Base-by-base conservation (phyloP, 1,140 invertebrate genomes). In the Drosophila lowei region DNA sequence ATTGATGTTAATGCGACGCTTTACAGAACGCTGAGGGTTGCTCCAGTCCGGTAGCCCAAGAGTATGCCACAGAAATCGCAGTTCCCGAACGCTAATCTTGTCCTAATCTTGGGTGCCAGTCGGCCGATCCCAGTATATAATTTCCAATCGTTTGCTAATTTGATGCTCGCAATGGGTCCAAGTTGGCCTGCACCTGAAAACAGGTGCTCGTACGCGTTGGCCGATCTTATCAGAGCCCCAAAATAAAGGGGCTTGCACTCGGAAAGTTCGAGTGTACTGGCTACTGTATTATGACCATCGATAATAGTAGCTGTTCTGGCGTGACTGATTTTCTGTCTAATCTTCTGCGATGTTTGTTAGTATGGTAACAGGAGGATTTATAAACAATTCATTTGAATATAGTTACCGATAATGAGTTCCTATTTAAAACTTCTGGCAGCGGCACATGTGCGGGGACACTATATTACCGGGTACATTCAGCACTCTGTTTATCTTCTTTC, bases 1-100 rank as follows among this genome's bases (percentile, higher is more conserved):
- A 91, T 91, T 90, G 86, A 78, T 55, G 90, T 90, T 91, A 90
- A 91, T 91, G 79, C 83, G 44, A 9, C 52, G 44, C n/a, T 41
- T 43, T 48, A 21, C 2, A 7, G 30, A 4, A 5, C 3, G 11
- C 34, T 38, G 13, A 23, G 38, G 70, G 56, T 60, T 38, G 48
- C 16, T 68, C 41, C 34, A 13, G 34, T 38, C 7, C 15, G 23
- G 2, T 61, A 25, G 66, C 83, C 74, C 42, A 49, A 59, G 88
- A 88, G 58, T 78, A 88, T 88, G 81, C 78, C 38, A 49, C 4
- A 15, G 6, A 42, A 65, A 55, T 30, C 47, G 11, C 50, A 0
- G 7, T 30, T 30, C 7, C 8, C 30, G 8, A 7, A 34, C 4
- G 4, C 34, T 13, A 38, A 15, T 68, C 7, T 15, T 25, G 7